Conservation (phyloP, 2,113 vertebrate species). For the Tetrao urogallus region DNA sequence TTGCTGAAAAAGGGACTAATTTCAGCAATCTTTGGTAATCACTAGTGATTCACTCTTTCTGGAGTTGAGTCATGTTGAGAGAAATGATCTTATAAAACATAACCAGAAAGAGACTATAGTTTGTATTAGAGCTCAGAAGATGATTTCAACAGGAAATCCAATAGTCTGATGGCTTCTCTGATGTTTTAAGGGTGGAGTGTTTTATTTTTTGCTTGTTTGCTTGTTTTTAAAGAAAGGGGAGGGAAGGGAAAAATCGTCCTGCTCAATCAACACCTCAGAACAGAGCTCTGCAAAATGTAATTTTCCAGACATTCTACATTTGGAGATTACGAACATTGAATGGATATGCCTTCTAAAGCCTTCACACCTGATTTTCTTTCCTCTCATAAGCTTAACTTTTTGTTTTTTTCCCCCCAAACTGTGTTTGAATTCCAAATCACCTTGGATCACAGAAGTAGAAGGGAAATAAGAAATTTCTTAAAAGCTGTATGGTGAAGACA, state of each 20-base stretch:
- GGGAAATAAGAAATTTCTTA: background rate
- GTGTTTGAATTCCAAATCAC: background rate
- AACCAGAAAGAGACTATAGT: background rate
- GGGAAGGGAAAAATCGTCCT: background rate
- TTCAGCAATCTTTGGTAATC: background rate
- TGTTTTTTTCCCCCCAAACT: background rate
- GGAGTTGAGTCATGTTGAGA: background rate
- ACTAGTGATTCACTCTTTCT: background rate
- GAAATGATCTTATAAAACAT: background rate
- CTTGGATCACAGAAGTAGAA: background rate
- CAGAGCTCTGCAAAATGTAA: background rate
- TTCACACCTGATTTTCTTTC: background rate
- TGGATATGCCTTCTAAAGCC: background rate
- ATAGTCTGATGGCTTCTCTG: background rate
- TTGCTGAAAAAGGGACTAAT: background rate
- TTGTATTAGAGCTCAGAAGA: background rate
- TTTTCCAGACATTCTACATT: background rate
- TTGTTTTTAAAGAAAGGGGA: background rate
- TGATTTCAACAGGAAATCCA: background rate
- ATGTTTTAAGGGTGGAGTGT: background rate
- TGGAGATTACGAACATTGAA: background rate
- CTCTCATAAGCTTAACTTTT: background rate
- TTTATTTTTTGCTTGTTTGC: background rate
- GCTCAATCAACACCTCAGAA: background rate
- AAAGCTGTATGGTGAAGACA: background rate